Base-by-base conservation (phyloP, 92 coral and sea anemone genomes). In the Porites divaricata region DNA sequence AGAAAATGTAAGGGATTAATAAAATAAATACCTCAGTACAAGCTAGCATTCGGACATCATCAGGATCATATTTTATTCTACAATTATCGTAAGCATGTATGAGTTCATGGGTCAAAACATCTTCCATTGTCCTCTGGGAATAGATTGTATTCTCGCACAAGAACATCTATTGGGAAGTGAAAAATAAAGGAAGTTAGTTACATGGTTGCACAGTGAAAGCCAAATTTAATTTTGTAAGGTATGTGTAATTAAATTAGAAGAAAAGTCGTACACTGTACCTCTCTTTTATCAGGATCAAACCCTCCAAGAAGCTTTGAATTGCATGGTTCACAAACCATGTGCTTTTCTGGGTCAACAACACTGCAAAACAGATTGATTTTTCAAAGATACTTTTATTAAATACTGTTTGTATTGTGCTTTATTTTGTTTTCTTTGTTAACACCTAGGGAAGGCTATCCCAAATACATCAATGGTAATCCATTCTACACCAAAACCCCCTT, bases 21-120 rank as follows among this genome's bases (percentile, higher is more conserved):
- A 21, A 58, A 21, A 7, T 17, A 51, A 71, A 74, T 87, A 96
- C 98, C 94, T 96, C 98, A 7, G 98, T 96, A 73, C 98, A 96
- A 17, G 98, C 98, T 24, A 96, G 77, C 76, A 94, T 97, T 64
- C 57, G 90, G 45, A 96, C 91, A 76, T 92, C 90, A 45, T 96
- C 88, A 48, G 95, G 98, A 75, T 96, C 91, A 87, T 96, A 96
- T 52, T 96, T 94, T 57, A 94, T 89, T 79, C 97, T 80, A 72
- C 98, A 95, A 70, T 92, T 91, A 77, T 96, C 98, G 84, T 93
- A 96, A 22, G 98, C 98, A 62, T 96, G 98, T 67, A 96, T 94
- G 22, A 96, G 93, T 63, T 96, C 98, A 62, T 96, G 98, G 24
- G 98, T 96, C 20, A 96, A 70, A 48, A 96, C 98, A 57, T 92